A percentile compares a stretch with the other conserved stretches of the same genome.
Conservation (phyloP, 2,797 vertebrate genomes). For the Petrocephalus schoutedeni region DNA sequence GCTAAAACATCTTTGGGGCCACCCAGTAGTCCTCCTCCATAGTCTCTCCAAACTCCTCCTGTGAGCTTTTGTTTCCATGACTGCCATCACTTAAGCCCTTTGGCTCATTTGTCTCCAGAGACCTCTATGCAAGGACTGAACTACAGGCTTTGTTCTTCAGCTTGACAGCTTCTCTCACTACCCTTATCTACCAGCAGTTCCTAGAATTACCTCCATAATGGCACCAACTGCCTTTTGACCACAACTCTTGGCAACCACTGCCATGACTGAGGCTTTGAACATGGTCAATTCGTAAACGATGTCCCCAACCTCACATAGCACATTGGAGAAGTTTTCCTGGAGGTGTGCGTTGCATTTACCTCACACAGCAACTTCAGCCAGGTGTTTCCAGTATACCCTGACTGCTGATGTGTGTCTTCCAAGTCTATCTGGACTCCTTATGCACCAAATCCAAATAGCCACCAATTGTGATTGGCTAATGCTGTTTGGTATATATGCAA, state of each 20-base stretch:
- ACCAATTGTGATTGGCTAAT: background rate
- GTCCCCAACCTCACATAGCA: background rate
- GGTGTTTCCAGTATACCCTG: background rate
- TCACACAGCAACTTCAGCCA: background rate
- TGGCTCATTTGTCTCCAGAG: background rate
- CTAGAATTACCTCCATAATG: background rate
- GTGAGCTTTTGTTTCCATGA: background rate
- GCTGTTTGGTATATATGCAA: background rate
- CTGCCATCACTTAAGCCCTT: background rate
- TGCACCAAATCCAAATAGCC: background rate
- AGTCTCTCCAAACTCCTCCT: background rate
- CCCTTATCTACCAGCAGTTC: background rate
- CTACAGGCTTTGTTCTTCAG: background rate
- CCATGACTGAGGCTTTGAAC: background rate
- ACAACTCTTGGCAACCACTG: background rate
- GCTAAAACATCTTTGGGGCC: background rate
- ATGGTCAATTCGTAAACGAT: background rate
- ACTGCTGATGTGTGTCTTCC: background rate
- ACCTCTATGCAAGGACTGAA: background rate
- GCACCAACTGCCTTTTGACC: background rate
- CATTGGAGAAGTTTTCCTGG: background rate
- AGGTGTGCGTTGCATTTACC: background rate
- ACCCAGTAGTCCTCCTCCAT: background rate
- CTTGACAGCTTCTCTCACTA: background rate
- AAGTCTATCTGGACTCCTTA: background rate